phyloP scores from a whole-genome alignment of 2,888 invertebrate genomes.

The Coleophora deauratella region DNA sequence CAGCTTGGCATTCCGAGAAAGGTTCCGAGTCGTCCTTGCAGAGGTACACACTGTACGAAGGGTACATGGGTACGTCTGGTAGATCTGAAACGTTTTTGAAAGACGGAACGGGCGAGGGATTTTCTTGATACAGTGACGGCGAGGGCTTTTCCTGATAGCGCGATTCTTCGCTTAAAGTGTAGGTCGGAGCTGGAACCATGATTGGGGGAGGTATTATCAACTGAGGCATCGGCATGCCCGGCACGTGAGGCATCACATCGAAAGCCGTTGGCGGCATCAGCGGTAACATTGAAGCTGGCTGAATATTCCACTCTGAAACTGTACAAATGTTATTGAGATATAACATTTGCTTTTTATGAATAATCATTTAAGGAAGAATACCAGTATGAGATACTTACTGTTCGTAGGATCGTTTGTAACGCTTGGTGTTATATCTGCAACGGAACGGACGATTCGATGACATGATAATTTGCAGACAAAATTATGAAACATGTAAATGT shows the following conservation, averaged over 20 bases:
- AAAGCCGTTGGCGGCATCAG: not conserved
- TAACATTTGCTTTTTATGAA: too few relatives aligned
- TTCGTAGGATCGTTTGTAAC: not conserved
- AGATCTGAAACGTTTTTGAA: not conserved
- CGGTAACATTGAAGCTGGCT: constrained; percentile 4
- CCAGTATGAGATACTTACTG: not conserved
- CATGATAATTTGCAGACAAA: too few relatives aligned
- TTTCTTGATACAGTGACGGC: not conserved
- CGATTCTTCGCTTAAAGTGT: not conserved
- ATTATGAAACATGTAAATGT: too few relatives aligned
- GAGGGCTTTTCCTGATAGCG: not conserved
- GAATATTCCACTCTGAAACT: constrained; percentile 46
- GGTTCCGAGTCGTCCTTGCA: constrained; percentile 55
- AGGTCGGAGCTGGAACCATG: constrained; percentile 20
- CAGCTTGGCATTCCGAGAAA: constrained; percentile 35
- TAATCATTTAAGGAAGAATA: not conserved
- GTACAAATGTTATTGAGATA: constrained; percentile 5
- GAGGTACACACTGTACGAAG: constrained; percentile 39
- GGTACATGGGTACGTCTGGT: not conserved
- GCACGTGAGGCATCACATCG: not conserved
- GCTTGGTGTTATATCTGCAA: not conserved
- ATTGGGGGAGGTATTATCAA: constrained; percentile 15
- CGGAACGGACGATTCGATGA: too few relatives aligned
- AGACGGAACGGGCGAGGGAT: not conserved
- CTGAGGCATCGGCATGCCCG: constrained; percentile 1